phyloP scores from a whole-genome alignment of 2,888 invertebrate genomes.

The Diabrotica balteata region DNA sequence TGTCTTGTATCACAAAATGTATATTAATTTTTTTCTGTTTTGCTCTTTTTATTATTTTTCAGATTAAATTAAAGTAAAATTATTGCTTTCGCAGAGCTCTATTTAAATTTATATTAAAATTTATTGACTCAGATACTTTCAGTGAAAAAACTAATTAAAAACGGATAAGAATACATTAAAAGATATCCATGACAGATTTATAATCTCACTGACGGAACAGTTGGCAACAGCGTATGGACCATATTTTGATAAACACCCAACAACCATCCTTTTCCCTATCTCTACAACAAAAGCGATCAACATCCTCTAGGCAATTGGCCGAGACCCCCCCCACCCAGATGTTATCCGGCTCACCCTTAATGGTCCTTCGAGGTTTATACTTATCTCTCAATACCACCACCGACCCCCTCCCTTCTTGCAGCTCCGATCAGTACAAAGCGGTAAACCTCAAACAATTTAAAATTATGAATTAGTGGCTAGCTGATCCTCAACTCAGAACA shows the following conservation, averaged over 20 bases:
- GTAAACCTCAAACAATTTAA: conserved; percentile 51
- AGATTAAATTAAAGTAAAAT: no score
- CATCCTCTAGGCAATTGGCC: conserved; percentile 53
- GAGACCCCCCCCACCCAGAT: conserved; percentile 48
- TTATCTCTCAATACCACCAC: conserved; percentile 44
- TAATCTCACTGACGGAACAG: no score
- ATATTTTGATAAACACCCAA: conserved; percentile 12
- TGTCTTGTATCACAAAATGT: no score
- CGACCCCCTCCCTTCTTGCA: conserved; percentile 41
- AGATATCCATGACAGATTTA: no score
- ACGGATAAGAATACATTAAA: no score
- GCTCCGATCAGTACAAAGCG: conserved; percentile 41
- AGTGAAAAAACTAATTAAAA: no score
- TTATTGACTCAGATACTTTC: no score
- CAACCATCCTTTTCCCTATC: conserved; percentile 19
- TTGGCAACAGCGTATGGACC: conserved; percentile 8
- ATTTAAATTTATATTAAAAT: no score
- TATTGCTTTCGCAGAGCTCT: no score
- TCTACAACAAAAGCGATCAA: conserved; percentile 47
- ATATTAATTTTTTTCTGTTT: no score
- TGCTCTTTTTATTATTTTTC: no score
- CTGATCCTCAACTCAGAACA: conserved; percentile 45
- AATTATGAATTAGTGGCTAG: conserved; percentile 52
- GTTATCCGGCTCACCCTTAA: conserved; percentile 51
- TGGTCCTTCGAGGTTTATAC: conserved; percentile 45